These are phyloP conservation scores for Paramuricea clavata DNA, from an alignment of 92 coral and sea anemone genomes.

Conservation along the genomic window DNA sequence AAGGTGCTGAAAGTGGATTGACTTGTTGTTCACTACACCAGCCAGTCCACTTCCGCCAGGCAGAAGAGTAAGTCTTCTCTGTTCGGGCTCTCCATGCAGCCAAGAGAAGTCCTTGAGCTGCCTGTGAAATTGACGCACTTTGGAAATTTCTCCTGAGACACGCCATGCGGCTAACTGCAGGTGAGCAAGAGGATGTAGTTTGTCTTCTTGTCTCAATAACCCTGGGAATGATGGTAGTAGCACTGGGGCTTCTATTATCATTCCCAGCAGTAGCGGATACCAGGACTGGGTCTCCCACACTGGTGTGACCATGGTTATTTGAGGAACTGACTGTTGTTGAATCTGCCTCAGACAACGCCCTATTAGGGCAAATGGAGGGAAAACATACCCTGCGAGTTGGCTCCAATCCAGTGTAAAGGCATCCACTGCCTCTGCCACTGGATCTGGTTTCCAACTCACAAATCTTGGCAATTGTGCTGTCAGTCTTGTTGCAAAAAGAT, in stretches of 20 bases:
- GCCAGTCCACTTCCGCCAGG: conserved; percentile 55
- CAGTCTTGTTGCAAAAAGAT: conserved; percentile 1
- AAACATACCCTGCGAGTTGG: no score
- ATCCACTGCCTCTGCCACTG: conserved; percentile 14
- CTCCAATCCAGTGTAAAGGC: no score
- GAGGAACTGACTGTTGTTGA: no score
- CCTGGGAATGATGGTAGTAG: conserved; percentile 21
- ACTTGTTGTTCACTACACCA: conserved; percentile 58
- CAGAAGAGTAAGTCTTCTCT: conserved; percentile 30
- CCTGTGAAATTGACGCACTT: conserved; percentile 31
- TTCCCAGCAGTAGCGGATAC: no score
- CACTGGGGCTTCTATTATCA: no score
- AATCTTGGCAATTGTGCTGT: conserved; percentile 7
- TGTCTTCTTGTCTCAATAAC: conserved; percentile 38
- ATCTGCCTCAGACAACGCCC: no score
- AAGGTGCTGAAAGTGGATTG: conserved; percentile 54
- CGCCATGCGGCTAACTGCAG: conserved; percentile 59
- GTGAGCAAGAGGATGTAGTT: conserved; percentile 41
- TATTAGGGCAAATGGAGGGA: no score
- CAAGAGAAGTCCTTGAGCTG: conserved; percentile 54
- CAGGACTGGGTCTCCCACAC: no score
- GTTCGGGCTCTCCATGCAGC: conserved; percentile 54
- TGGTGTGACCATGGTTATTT: no score
- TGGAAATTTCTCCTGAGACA: conserved; percentile 40
- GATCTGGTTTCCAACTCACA: conserved; percentile 24